Base-by-base conservation (phyloP, 2,888 invertebrate genomes). In the Tolmerus cingulatus region DNA sequence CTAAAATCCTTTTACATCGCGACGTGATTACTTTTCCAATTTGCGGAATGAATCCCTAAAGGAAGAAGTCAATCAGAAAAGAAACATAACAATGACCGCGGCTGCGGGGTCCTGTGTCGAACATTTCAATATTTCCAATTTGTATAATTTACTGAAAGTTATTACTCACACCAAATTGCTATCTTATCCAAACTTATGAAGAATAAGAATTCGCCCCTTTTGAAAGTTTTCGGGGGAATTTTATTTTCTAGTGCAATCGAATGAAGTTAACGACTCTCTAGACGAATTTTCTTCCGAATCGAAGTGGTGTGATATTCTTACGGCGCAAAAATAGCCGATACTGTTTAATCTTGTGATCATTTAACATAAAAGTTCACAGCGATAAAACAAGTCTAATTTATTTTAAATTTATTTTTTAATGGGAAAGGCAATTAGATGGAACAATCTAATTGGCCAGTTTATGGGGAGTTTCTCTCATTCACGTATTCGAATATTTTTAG, bases 11-110 rank as follows among this genome's bases (percentile, higher is more conserved):
- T 78, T 78, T 34, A 40, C 78, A 40, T 7, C 19, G 46, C 78
- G 78, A 78, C 78, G 78, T 78, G 78, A 78, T 78, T 78, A 40
- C 78, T 78, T 78, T 78, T 78, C 12, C 43, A 78, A 78, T 78
- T 78, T 78, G 14, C 27, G 66, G 66, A 66, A 23, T 3, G 66
- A 66, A 66, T 66, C 66, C 66, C 66, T 1, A 66, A 27, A 66
- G 66, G 23, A 66, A 66, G 23, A 66, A 66, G 66, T 66, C 66
- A 66, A 66, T 66, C 66, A 66, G 66, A 51, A 66, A 66, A 66
- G 66, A 51, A 66, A 66, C 23, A 66, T 66, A 66, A 66, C 66
- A 66, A 66, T 66, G 66, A 66, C 66, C 27, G 14, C 8, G 66
- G 19, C 16, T 51, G 46, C 57, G 23, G 27, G 12, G 66, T 12